Conservation (phyloP, 1,140 invertebrate species). For the Aplysia californica region DNA sequence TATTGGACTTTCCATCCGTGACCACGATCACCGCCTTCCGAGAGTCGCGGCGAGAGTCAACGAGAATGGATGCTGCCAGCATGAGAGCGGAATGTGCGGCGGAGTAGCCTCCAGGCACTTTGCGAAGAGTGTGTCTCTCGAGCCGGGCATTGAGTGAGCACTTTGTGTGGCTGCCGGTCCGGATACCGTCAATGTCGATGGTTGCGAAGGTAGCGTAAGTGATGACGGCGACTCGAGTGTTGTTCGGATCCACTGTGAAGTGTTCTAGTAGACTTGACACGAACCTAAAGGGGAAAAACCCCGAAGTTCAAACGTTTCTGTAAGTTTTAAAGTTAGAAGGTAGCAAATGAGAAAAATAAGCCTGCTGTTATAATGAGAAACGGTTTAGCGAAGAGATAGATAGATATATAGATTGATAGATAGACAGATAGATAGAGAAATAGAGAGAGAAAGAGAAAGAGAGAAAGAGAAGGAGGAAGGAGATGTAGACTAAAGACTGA, state of each 20-base stretch:
- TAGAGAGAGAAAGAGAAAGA: no score
- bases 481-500: no score
- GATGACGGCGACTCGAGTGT: conserved; percentile 46
- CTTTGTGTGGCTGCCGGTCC: conserved; percentile 34
- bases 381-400: no score
- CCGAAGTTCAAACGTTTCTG: no score
- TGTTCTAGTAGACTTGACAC: conserved; percentile 44
- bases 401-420: no score
- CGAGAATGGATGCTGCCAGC: conserved; percentile 29
- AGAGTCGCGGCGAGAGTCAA: conserved; percentile 34
- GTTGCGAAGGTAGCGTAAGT: conserved; percentile 38
- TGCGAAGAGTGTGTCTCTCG: conserved; percentile 24
- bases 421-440: no score
- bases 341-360: no score
- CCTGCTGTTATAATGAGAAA: no score
- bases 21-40: conserved; percentile 49
- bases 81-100: conserved; percentile 40
- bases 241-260: conserved; percentile 42
- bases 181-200: conserved; percentile 43
- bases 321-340: no score
- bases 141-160: conserved; percentile 38
- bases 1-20: conserved; percentile 49
- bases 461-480: no score
- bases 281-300: no score
- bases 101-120: conserved; percentile 43